These are phyloP conservation scores for Pachliopta kotzebuea DNA, from an alignment of 2,888 invertebrate genomes.

Conservation along the genomic window DNA sequence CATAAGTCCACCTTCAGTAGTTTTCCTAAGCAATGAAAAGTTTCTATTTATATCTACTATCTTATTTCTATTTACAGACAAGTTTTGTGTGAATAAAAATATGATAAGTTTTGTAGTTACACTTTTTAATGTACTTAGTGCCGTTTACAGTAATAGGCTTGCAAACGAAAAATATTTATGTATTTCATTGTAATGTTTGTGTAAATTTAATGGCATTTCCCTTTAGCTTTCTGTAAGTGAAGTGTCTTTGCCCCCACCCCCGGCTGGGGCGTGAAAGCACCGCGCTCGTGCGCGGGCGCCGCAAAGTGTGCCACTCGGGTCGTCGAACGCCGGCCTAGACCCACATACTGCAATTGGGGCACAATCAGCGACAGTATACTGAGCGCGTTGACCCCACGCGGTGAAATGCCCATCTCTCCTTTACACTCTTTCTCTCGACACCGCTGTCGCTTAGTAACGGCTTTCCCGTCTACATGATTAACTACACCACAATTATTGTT, in stretches of 20 bases:
- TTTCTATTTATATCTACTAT: too few species aligned
- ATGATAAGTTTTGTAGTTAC: too few species aligned
- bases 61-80: too few species aligned
- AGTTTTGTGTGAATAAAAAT: too few species aligned
- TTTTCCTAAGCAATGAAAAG: too few species aligned
- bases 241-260: slow-evolving; percentile 52
- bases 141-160: background rate
- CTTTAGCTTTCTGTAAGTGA: slow-evolving; percentile 65
- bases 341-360: slow-evolving; percentile 78
- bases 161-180: background rate
- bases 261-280: slow-evolving; percentile 73
- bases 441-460: slow-evolving; percentile 49
- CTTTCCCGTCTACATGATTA: slow-evolving; percentile 57
- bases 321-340: slow-evolving; percentile 81
- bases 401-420: slow-evolving; percentile 78
- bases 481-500: slow-evolving; percentile 29
- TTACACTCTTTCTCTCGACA: slow-evolving; percentile 77
- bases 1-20: too few species aligned
- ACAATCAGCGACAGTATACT: slow-evolving; percentile 79
- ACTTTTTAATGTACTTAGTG: background rate
- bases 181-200: background rate
- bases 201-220: slow-evolving; percentile 42
- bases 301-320: slow-evolving; percentile 76
- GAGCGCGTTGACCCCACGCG: slow-evolving; percentile 76
- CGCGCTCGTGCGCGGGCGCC: slow-evolving; percentile 66